Base-by-base conservation (phyloP, 2,797 vertebrate species). In the Enteromius argenteus region DNA sequence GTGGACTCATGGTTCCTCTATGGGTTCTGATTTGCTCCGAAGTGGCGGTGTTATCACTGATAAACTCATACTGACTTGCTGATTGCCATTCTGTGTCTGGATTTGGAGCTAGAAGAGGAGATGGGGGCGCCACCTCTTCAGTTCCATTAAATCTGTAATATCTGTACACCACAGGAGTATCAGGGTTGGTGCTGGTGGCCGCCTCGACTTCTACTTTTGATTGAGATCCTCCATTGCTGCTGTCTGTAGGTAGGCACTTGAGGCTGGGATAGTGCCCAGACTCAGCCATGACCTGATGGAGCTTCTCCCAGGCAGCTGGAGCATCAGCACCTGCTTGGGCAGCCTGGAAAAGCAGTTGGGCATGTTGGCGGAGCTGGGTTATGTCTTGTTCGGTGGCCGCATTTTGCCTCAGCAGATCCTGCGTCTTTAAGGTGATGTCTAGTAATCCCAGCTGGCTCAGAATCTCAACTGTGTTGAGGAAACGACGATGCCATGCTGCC, bases 351-450 rank as follows among this genome's bases (percentile, higher is more conserved):
- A 95, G 90, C 2, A 95, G 89, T 83, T 93, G 91, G 1, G 92
- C 88, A 88, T 95, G 94, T 71, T 91, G 91, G 46, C 92, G 91
- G 32, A 95, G 90, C 87, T 94, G 92, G 68, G 89, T 86, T 5
- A 96, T 91, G 79, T 94, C 92, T 32, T 56, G 87, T 71, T 94
- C 91, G 0, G 90, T 91, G 84, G 90, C 60, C 0, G 74, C 84
- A 80, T 92, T 95, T 89, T 94, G 94, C 5, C 88, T 90, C 80
- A 94, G 88, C 66, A 96, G 89, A 79, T 95, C 94, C 75, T 94
- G 93, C 0, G 94, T 95, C 77, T 87, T 90, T 85, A 95, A 67
- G 0, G 94, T 94, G 66, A 95, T 94, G 87, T 94, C 93, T 85
- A 95, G 72, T 81, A 96, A 87, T 23, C 94, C 94, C 0, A 94